These are phyloP conservation scores for Idaea dimidiata DNA, from an alignment of 2,888 invertebrate genomes.

Conservation along the genomic window DNA sequence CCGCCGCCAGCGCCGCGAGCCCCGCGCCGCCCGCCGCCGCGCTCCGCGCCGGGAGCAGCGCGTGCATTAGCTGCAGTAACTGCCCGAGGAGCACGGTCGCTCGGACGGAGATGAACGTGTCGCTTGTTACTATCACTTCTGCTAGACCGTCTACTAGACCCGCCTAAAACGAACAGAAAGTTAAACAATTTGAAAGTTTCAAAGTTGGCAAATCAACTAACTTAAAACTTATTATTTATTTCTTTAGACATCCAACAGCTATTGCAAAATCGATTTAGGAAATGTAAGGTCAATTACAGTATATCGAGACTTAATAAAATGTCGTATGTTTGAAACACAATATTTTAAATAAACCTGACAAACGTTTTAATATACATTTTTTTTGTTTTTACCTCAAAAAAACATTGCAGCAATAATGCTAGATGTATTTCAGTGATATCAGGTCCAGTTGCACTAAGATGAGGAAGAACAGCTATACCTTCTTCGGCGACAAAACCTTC, in stretches of 20 bases:
- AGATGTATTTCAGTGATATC: slow-evolving; percentile 96
- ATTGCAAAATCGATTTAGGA: too few species aligned
- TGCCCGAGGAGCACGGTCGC: slow-evolving; percentile 95
- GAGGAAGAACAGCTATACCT: slow-evolving; percentile 91
- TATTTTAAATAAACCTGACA: too few species aligned
- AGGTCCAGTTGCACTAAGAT: slow-evolving; percentile 91
- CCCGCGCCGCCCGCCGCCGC: slow-evolving; percentile 68
- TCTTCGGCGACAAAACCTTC: slow-evolving; percentile 98
- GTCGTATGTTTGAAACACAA: too few species aligned
- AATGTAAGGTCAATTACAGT: too few species aligned
- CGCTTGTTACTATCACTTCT: slow-evolving; percentile 94
- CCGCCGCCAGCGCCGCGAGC: slow-evolving; percentile 89
- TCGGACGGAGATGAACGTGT: slow-evolving; percentile 93
- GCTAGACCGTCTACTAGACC: slow-evolving; percentile 94
- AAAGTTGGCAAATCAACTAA: too few species aligned
- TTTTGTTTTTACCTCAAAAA: slow-evolving; percentile 86
- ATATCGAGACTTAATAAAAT: too few species aligned
- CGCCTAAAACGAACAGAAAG: slow-evolving; percentile 62
- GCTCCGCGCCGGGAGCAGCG: slow-evolving; percentile 84
- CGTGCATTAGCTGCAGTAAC: slow-evolving; percentile 91
- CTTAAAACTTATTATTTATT: too few species aligned
- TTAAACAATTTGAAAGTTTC: neutral
- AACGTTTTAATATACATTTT: neutral
- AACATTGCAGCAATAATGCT: slow-evolving; percentile 92
- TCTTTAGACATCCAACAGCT: too few species aligned